These are phyloP conservation scores for Ophion ellenae DNA, from an alignment of 2,888 invertebrate genomes.

Conservation along the genomic window DNA sequence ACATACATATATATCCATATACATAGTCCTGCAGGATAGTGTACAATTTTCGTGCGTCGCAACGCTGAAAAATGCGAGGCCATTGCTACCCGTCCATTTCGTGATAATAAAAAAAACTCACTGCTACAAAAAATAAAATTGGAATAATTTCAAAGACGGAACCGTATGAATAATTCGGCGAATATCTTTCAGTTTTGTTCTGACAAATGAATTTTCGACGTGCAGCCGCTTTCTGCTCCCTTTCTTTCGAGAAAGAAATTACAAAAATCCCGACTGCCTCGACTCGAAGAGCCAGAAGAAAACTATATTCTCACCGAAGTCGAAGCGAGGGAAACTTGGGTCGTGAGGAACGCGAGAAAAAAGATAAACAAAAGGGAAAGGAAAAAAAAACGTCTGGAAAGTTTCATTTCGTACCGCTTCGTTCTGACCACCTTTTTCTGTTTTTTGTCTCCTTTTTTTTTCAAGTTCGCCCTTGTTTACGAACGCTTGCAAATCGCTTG, in stretches of 20 bases:
- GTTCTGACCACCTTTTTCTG: not conserved
- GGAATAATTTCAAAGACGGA: not conserved
- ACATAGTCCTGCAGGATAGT: not conserved
- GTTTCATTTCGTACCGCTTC: slow-evolving; percentile 30
- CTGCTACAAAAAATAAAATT: not conserved
- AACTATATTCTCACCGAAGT: not conserved
- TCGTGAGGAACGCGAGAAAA: slow-evolving; percentile 7
- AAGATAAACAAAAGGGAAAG: not conserved
- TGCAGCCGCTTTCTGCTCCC: no score
- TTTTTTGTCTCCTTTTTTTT: slow-evolving; percentile 12
- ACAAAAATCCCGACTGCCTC: no score
- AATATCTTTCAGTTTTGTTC: not conserved
- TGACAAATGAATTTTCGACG: no score
- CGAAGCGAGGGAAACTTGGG: slow-evolving; percentile 2
- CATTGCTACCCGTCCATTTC: not conserved
- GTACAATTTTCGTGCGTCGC: no score
- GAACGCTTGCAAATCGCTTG: slow-evolving; percentile 43
- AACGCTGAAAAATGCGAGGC: not conserved
- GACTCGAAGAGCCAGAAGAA: no score
- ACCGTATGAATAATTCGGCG: not conserved
- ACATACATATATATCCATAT: not conserved
- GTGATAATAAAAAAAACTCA: slow-evolving; percentile 9
- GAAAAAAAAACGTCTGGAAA: slow-evolving; percentile 27
- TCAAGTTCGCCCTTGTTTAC: slow-evolving; percentile 43
- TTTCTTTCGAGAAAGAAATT: no score